Base-by-base conservation (phyloP, 2,797 vertebrate species). In the Clarias laeviceps region DNA sequence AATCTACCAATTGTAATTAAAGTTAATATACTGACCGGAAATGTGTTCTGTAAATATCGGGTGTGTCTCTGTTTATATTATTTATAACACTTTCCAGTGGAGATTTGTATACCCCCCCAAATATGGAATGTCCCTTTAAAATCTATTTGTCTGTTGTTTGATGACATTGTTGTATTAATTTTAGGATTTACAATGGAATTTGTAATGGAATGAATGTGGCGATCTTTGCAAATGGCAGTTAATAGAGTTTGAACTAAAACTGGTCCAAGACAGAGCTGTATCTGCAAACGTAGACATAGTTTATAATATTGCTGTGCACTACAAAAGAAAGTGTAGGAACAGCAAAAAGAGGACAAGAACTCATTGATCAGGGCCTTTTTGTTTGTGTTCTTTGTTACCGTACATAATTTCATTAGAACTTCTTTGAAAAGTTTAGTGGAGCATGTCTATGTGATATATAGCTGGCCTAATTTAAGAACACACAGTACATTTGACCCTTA, bases 191-290 rank as follows among this genome's bases (percentile, higher is more conserved):
- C 45, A 50, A 14, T 50, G 12, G 12, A 50, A 50, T 50, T 50
- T 82, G 82, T 72, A 83, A 84, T 86, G 74, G 61, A 81, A 86
- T 83, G 29, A 54, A 87, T 85, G 78, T 87, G 76, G 77, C 81
- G 80, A 59, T 84, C 37, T 65, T 88, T 82, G 40, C 78, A 76
- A 84, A 82, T 84, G 77, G n/a, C 80, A 73, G 65, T 86, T 87
- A 86, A 86, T 87, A 82, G 76, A 85, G 83, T 88, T 59, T 57
- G 76, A 87, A 87, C 66, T 86, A 76, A 82, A 54, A 78, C 27
- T 76, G 68, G 68, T 82, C 45, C 79, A 73, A 64, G 45, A 82
- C 66, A 69, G 32, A 56, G 77, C 17, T 59, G 73, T 83, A 64
- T 84, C 81, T 87, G 77, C 68, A 61, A 18, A 76, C n/a, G n/a